These are phyloP conservation scores for Dicerorhinus sumatrensis DNA, from an alignment of 2,113 vertebrate genomes.

Conservation along the genomic window DNA sequence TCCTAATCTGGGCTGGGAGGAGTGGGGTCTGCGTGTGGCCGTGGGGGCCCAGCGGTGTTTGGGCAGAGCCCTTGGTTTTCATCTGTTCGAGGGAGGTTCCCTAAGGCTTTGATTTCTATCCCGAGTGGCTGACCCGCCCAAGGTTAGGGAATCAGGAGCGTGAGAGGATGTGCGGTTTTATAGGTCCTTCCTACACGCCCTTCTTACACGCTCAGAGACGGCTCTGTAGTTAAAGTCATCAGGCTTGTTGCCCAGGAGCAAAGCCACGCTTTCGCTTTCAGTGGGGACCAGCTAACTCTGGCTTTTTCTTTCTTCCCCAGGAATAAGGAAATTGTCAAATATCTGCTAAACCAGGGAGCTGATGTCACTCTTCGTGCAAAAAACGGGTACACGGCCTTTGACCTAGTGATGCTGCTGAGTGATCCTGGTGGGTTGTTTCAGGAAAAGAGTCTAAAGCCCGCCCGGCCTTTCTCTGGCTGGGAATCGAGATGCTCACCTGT, in stretches of 20 bases:
- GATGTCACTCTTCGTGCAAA: slow-evolving; percentile 96
- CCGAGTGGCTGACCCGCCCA: fast-evolving
- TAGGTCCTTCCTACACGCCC: fast-evolving
- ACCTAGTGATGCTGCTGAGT: slow-evolving; percentile 97
- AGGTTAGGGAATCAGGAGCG: no score
- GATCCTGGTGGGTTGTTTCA: slow-evolving; percentile 92
- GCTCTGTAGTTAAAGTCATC: fast-evolving
- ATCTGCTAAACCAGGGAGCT: slow-evolving; percentile 95
- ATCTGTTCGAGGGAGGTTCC: neutral
- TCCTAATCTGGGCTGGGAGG: neutral
- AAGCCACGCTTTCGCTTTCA: neutral
- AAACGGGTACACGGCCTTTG: slow-evolving; percentile 98
- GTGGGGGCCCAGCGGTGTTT: fast-evolving
- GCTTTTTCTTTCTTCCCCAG: slow-evolving; percentile 84
- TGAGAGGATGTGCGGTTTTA: neutral
- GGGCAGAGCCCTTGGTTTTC: neutral
- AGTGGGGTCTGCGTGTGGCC: neutral
- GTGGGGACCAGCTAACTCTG: neutral
- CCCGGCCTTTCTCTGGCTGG: neutral
- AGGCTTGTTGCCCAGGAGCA: neutral
- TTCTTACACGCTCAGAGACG: neutral
- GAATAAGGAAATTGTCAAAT: slow-evolving; percentile 97
- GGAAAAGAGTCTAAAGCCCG: neutral
- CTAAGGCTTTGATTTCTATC: neutral
- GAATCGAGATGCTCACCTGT: neutral